Conservation (phyloP, 1,140 invertebrate genomes). For the Bursaphelenchus mucronatus region DNA sequence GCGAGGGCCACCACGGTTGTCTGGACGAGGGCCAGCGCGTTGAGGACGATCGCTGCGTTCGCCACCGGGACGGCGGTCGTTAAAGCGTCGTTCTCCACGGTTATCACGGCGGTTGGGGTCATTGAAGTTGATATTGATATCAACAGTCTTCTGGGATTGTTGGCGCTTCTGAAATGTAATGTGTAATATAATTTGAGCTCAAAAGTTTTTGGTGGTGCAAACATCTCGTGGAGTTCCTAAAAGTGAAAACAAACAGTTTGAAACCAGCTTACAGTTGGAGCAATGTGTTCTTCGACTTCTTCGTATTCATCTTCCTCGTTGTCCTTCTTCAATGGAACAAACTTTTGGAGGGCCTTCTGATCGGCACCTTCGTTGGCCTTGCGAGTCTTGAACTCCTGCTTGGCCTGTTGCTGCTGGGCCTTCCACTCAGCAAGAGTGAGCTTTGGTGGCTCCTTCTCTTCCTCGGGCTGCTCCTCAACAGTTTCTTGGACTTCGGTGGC, state of each 20-base stretch:
- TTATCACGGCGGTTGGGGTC: constrained; percentile 12
- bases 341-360: constrained; percentile 34
- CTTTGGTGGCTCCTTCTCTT: constrained; percentile 24
- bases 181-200: neutral
- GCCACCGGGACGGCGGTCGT: constrained; percentile 12
- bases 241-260: neutral
- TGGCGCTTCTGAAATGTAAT: constrained; percentile 30
- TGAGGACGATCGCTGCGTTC: constrained; percentile 22
- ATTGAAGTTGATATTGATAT: constrained; percentile 38
- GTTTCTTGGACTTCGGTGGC: constrained; percentile 13
- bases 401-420: constrained; percentile 32
- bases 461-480: neutral
- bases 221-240: neutral
- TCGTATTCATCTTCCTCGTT: constrained; percentile 23
- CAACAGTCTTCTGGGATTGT: constrained; percentile 31
- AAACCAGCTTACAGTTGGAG: neutral
- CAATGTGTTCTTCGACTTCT: constrained; percentile 24
- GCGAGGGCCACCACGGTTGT: constrained; percentile 23
- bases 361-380: constrained; percentile 33
- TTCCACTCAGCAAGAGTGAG: constrained; percentile 41
- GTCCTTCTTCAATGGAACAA: constrained; percentile 30
- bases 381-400: constrained; percentile 28
- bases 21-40: neutral
- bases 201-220: neutral
- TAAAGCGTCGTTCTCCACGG: constrained; percentile 10